Percentiles rank a stretch among this genome's conserved stretches.
These are phyloP conservation scores for Caenorhabditis panamensis DNA, from an alignment of 2,888 invertebrate genomes.

Conservation along the genomic window DNA sequence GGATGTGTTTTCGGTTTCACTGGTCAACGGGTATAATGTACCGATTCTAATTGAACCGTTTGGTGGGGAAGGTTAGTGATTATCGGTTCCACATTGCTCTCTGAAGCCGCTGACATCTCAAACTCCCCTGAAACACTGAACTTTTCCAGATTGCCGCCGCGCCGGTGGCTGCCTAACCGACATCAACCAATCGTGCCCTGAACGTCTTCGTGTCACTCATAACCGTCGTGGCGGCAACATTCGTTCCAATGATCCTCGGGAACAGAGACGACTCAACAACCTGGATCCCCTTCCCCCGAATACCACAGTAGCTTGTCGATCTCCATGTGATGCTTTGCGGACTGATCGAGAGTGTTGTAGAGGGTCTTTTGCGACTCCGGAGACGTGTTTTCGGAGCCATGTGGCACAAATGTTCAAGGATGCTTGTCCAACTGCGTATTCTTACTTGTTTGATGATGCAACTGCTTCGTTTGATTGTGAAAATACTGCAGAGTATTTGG, in stretches of 20 bases:
- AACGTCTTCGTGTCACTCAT: constrained; percentile 22
- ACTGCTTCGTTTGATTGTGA: constrained; percentile 83
- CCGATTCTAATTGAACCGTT: constrained; percentile 68
- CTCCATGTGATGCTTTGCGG: constrained; percentile 83
- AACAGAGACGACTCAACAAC: neutral
- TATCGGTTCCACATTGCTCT: neutral
- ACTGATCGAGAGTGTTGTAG: constrained; percentile 84
- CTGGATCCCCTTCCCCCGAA: constrained; percentile 35
- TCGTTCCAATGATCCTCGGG: neutral
- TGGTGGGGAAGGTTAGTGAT: constrained; percentile 36
- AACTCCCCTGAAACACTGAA: neutral
- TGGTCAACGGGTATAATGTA: constrained; percentile 84
- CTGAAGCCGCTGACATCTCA: neutral
- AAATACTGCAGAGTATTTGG: constrained; percentile 30
- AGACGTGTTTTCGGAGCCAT: constrained; percentile 82
- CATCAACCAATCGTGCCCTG: constrained; percentile 56
- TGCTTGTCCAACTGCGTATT: constrained; percentile 84
- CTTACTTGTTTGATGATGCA: constrained; percentile 84
- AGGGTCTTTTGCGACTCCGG: constrained; percentile 82
- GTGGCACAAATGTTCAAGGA: constrained; percentile 83
- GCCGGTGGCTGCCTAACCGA: constrained; percentile 63
- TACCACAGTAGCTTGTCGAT: constrained; percentile 82
- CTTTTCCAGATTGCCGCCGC: constrained; percentile 53
- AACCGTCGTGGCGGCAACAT: neutral
- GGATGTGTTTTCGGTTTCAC: constrained; percentile 84